Base-by-base conservation (phyloP, 2,888 invertebrate genomes). In the Dasysyrphus albostriatus region DNA sequence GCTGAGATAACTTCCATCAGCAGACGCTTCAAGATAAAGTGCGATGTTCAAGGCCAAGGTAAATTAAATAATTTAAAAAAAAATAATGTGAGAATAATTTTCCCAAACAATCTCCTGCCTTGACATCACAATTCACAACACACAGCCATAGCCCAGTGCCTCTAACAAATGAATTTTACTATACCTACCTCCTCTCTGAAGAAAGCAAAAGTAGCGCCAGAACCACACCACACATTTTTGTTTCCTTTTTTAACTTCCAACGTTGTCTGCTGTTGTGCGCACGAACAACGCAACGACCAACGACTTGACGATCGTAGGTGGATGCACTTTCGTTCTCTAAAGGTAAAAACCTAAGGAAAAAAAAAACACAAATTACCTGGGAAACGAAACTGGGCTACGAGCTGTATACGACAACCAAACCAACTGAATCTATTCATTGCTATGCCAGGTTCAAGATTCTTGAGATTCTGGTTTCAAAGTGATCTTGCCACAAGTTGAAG, bases 301-400 rank as follows among this genome's bases (percentile, higher is more conserved):
- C 51, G 24, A 51, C 12, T 24, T 24, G 24, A 24, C 49, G 67
- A 49, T 67, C 49, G 67, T 49, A 67, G 67, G 67, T 49, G 67
- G 67, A 67, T 67, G 67, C 67, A 67, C 49, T 67, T 67, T 67
- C 67, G 8, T 49, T 67, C 44, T 63, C n/a, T 63, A 44, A 63
- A 24, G 14, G 0, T 3, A 32, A 24, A 32, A 32, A 32, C 32
- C 32, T 32, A 39, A 14, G 6, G 24, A 61, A 39, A 59, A 24
- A 29, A 61, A 4, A 61, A 42, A 42, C n/a, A n/a, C 8, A 58
- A 58, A n/a, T 34, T 24, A 42, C 42, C 61, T 61, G 61, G 61
- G 65, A 42, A 63, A n/a, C n/a, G 39, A 44, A 63, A 63, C 63
- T 67, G 37, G 49, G 49, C 67, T 67, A 49, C 65, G 39, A 58